Evolutionary conservation across 2,888 invertebrate species (phyloP).

Genomic region (Zygothrica quintamaculata): DNA sequence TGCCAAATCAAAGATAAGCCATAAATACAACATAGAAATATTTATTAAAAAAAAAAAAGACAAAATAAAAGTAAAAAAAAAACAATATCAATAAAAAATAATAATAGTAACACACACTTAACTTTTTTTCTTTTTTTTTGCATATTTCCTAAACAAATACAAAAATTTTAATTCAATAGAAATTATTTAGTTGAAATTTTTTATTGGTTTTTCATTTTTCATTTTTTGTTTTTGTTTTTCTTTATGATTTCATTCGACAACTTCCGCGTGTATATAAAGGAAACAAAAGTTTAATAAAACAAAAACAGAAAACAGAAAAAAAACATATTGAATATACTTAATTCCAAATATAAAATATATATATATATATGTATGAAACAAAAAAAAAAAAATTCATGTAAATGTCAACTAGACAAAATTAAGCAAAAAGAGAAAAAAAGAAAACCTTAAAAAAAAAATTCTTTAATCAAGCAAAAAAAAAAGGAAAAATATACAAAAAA

Average conservation of each 20-base stretch:
- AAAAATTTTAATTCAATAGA: conserved; percentile 5
- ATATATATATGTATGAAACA: conserved; percentile 27
- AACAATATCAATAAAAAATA: conserved; percentile 35
- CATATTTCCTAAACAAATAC: conserved; percentile 5
- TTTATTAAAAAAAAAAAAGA: conserved; percentile 20
- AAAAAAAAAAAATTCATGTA: conserved; percentile 55
- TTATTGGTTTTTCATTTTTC: conserved; percentile 1
- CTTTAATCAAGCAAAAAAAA: conserved; percentile 28
- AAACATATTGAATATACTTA: too few relatives aligned
- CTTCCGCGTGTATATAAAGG: conserved; percentile 45
- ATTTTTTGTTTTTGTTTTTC: conserved; percentile 3
- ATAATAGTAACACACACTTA: conserved; percentile 12
- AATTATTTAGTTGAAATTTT: background rate
- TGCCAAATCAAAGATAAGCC: conserved; percentile 35
- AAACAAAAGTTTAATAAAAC: background rate
- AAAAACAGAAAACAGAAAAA: conserved; percentile 23
- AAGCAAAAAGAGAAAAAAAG: conserved; percentile 13
- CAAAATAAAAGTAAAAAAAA: too few relatives aligned
- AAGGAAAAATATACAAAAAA: conserved; percentile 24
- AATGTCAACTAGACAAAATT: conserved; percentile 63
- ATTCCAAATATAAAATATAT: too few relatives aligned
- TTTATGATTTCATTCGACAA: conserved; percentile 5
- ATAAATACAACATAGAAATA: conserved; percentile 44
- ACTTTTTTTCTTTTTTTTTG: conserved; percentile 6
- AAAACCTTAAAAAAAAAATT: background rate